Evolutionary conservation across 2,888 invertebrate species (phyloP).

Genomic region (Luffia ferchaultella): DNA sequence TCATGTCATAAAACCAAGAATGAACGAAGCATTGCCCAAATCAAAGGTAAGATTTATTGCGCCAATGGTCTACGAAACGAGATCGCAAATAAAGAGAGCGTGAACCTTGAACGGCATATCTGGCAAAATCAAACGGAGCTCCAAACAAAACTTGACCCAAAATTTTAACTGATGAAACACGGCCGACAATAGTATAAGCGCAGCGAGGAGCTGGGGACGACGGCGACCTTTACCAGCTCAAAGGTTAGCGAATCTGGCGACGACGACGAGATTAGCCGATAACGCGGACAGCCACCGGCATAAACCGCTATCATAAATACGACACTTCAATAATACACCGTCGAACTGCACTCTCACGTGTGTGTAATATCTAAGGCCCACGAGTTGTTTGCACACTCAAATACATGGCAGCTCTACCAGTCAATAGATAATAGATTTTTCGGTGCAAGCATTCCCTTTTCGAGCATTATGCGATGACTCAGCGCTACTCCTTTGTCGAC

Average conservation of each 20-base stretch:
- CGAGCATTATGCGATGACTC: background rate
- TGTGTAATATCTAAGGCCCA: too few relatives aligned
- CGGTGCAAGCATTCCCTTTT: too few relatives aligned
- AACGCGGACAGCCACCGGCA: background rate
- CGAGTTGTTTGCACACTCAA: too few relatives aligned
- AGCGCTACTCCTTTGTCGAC: background rate
- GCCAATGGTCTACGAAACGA: slow-evolving; percentile 59
- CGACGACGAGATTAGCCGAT: background rate
- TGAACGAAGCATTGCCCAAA: slow-evolving; percentile 54
- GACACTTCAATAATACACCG: too few relatives aligned
- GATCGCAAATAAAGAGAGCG: slow-evolving; percentile 65
- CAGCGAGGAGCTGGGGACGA: background rate
- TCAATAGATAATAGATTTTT: too few relatives aligned
- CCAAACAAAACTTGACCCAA: slow-evolving; percentile 59
- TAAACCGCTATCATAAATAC: too few relatives aligned
- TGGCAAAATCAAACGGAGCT: slow-evolving; percentile 65
- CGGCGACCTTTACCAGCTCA: background rate
- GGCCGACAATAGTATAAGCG: slow-evolving; percentile 13
- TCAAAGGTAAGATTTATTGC: slow-evolving; percentile 56
- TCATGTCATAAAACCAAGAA: slow-evolving; percentile 54
- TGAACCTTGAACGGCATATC: slow-evolving; percentile 60
- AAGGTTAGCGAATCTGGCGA: background rate
- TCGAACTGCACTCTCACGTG: too few relatives aligned
- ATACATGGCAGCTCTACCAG: too few relatives aligned
- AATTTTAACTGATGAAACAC: slow-evolving; percentile 47